Conservation (phyloP, 2,113 vertebrate genomes). For the Chinchilla lanigera region DNA sequence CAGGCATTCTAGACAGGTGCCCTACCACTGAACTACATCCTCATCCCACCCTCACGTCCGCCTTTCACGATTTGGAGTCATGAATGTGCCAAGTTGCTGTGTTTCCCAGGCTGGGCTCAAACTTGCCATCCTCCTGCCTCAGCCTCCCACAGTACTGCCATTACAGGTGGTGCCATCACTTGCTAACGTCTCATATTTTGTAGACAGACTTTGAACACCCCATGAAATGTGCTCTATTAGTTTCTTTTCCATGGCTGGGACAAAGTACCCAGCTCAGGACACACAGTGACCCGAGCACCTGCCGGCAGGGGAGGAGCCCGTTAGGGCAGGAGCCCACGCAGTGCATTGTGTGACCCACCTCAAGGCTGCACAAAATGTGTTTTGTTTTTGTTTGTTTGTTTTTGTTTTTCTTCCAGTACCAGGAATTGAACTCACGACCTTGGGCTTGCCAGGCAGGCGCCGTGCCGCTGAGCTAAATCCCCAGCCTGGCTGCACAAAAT, state of each 20-base stretch:
- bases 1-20: background rate
- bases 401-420: no score
- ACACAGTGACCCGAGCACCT: no score
- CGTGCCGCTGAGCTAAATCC: no score
- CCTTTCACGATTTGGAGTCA: background rate
- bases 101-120: background rate
- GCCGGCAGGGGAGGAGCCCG: no score
- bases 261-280: background rate
- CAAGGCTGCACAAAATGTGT: no score
- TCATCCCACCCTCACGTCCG: background rate
- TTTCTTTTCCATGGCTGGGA: background rate
- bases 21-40: background rate
- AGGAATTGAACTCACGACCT: no score
- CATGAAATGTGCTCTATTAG: background rate
- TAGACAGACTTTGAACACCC: background rate
- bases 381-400: no score
- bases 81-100: background rate
- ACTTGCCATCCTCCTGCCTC: background rate
- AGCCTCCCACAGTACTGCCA: background rate
- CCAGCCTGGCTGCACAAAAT: no score
- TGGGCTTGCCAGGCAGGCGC: no score
- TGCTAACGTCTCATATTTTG: background rate
- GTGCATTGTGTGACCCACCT: no score
- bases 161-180: background rate
- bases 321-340: no score